Base-by-base conservation (phyloP, 2,888 invertebrate genomes). In the Strigamia maritima region DNA sequence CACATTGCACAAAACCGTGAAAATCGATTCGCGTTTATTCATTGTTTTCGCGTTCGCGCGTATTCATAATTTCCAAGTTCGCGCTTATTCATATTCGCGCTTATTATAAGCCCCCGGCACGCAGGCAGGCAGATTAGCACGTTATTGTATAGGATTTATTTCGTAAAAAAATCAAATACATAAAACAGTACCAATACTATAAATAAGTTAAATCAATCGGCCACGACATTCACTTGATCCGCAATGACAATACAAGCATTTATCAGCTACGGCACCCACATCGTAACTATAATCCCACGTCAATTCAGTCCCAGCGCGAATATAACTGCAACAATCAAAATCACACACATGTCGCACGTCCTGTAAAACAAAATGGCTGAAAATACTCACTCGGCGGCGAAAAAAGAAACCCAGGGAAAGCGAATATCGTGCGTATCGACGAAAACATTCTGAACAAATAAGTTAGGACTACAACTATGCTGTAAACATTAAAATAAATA, bases 271-370 rank as follows among this genome's bases (percentile, higher is more conserved):
- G 82, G 95, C 95, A 65, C 95, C 97, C 12, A 97, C 93, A 86
- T 97, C 95, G 85, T 99, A 99, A 85, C 94, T 95, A 86, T 99
- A 99, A 87, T 99, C 97, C 98, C 98, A 99, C 0, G 97, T 97
- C 75, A 99, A 88, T 86, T 99, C 98, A 0, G 94, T 92, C 24
- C 97, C 98, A 0, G 98, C 95, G 75, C 92, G 88, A 80, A 98
- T 94, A 85, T 93, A 92, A 75, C 91, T 90, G 74, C 14, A 74
- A 24, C 6, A 74, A 4, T 74, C 6, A 10, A 14, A 14, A 14
- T 24, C 8, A 19, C 3, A 28, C 6, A 60, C 14, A 22, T 8
- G 65, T 60, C 8, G 4, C 19, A 24, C 6, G 19, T n/a, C n/a
- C n/a, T n/a, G n/a, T n/a, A n/a, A n/a, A n/a, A n/a, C n/a, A n/a